Evolutionary conservation across 2,113 vertebrate genomes (phyloP), one percentile per base, ranked within the genome.

Genomic region (Tretioscincus oriximinensis): DNA sequence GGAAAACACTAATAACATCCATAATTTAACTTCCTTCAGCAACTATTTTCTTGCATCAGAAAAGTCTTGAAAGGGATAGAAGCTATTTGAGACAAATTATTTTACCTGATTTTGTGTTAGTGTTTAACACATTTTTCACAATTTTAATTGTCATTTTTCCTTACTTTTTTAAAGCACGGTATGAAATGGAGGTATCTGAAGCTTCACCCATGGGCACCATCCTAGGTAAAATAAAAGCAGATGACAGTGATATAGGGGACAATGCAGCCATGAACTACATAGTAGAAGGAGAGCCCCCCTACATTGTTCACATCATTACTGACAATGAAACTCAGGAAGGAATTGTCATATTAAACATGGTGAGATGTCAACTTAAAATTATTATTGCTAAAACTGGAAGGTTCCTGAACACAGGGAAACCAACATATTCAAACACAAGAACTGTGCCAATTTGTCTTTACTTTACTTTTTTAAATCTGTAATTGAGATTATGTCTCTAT

Each of bases 231-330:
- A 91, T 99, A 68, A 93, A 93, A 14, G 98, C 98, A 8, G 91
- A 95, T 7, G 98, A 99, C 72, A 93, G 91, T 1, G 98, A 99
- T 78, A 83, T 87, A 76, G 98, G 96, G 47, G 77, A 94, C 45
- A 98, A 99, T 1, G 96, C 97, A 89, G 96, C 91, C 87, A 97
- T 99, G 96, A 95, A 92, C 28, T 99, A 98, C 87, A 95, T 85
- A 64, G 90, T 99, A 80, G 95, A 97, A 87, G 96, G 93, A 86
- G 94, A 95, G 7, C 94, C 91, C 73, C 95, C 93, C 24, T 81
- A 93, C 68, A 92, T 93, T 58, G 98, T 99, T 87, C 92, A 84
- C 67, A 94, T 99, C 83, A 79, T 94, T 75, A 98, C 96, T 26
- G 90, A 99, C 81, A 88, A 94, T 1, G 87, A 92, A 28, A 99